Conservation (phyloP, 2,797 vertebrate genomes). For the Xyrichtys novacula region DNA sequence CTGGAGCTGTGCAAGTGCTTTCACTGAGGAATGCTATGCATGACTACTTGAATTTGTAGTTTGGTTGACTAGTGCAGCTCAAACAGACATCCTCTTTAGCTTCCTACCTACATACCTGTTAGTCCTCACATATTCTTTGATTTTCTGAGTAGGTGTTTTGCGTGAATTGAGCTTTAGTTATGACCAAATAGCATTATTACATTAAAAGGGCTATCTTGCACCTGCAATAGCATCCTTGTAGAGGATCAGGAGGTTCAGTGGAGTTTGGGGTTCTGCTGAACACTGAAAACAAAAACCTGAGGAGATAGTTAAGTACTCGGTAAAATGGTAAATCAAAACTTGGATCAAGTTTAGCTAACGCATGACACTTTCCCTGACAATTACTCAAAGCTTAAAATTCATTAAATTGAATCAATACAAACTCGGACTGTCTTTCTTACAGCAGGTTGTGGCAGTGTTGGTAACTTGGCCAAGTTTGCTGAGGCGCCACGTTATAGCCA, state of each 20-base stretch:
- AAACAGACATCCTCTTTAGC: conserved; percentile 19
- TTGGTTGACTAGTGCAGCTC: conserved; percentile 21
- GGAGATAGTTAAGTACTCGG: background rate
- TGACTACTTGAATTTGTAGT: conserved; percentile 76
- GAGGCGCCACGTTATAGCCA: conserved; percentile 76
- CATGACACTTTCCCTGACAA: too few relatives aligned
- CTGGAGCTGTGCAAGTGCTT: conserved; percentile 50
- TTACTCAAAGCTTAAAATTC: background rate
- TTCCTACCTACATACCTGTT: background rate
- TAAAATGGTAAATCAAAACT: background rate
- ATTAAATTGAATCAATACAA: background rate
- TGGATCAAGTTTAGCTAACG: background rate
- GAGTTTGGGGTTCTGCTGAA: background rate
- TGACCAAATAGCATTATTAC: background rate
- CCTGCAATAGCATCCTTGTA: conserved; percentile 35
- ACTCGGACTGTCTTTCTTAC: background rate
- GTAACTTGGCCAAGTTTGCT: conserved; percentile 54
- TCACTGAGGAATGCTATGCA: conserved; percentile 80
- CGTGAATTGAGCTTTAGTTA: background rate
- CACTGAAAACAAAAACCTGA: background rate
- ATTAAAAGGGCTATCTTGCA: conserved; percentile 13
- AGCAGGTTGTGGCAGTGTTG: conserved; percentile 39
- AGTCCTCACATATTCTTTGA: too few relatives aligned
- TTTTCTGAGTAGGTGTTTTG: background rate
- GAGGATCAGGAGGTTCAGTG: background rate